These are phyloP conservation scores for Taenaris catops DNA, from an alignment of 2,888 invertebrate species.

Conservation along the genomic window DNA sequence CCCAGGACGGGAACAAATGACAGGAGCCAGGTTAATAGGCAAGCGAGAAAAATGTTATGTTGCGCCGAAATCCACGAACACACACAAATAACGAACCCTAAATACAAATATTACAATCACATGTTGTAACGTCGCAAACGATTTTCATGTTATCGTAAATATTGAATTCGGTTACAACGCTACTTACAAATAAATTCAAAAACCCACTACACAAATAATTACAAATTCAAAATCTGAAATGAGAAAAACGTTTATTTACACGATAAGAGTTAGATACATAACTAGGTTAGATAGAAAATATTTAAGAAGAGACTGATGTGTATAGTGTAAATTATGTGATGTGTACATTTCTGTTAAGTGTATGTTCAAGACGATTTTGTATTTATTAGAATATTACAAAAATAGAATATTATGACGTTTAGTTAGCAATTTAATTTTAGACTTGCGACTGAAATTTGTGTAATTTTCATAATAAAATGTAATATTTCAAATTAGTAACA, in stretches of 20 bases:
- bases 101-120: slow-evolving; percentile 66
- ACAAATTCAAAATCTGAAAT: slow-evolving; percentile 70
- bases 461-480: too few species aligned
- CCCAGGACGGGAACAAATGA: slow-evolving; percentile 50
- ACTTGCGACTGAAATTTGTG: too few species aligned
- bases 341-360: too few species aligned
- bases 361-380: too few species aligned
- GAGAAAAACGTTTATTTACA: slow-evolving; percentile 76
- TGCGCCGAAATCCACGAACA: slow-evolving; percentile 73
- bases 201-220: slow-evolving; percentile 73
- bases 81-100: slow-evolving; percentile 73
- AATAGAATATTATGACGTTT: too few species aligned
- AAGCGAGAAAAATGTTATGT: slow-evolving; percentile 75
- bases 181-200: slow-evolving; percentile 67
- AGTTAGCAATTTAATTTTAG: too few species aligned
- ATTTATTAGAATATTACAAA: too few species aligned
- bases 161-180: slow-evolving; percentile 39
- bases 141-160: background rate
- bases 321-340: slow-evolving; percentile 23
- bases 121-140: slow-evolving; percentile 48
- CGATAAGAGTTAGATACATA: slow-evolving; percentile 69
- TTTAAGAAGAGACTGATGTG: slow-evolving; percentile 71
- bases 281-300: slow-evolving; percentile 77
- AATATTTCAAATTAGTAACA: too few species aligned
- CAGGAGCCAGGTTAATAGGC: slow-evolving; percentile 67